Base-by-base conservation (phyloP, 2,113 vertebrate species). In the Datnioides undecimradiatus region DNA sequence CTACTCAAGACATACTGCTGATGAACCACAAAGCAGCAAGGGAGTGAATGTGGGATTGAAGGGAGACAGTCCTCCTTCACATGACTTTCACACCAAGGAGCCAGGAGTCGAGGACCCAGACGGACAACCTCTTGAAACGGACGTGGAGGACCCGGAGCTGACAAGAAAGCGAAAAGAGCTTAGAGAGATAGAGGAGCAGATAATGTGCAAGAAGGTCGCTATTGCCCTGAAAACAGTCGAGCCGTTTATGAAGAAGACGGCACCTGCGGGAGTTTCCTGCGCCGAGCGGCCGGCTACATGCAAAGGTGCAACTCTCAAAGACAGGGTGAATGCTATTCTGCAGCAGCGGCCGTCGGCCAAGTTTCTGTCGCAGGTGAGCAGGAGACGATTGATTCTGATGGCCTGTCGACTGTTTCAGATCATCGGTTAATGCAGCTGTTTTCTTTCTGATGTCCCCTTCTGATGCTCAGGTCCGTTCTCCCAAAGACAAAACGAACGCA, bases 241-340 rank as follows among this genome's bases (percentile, higher is more conserved):
- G 17, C 36, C 17, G 1, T 5, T 27, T 38, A 23, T 33, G 23
- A 62, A 65, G 19, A 48, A 27, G 2, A 19, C n/a, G 0, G 1
- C n/a, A 1, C 23, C 11, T 3, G 13, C 41, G 0, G 64, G 34
- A 3, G 5, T 25, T 67, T 58, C 67, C 0, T 2, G 0, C 54
- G 23, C 45, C 2, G 36, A 69, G 1, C 43, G 43, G 2, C 6
- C 62, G 4, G 19, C 14, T 13, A 0, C 10, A 41, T 14, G 25
- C 8, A 10, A 25, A 2, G 43, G 7, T 21, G 27, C 43, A 64
- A 43, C 72, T 27, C 90, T 94, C 1, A 73, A 40, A 79, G 81
- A 89, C 8, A 84, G 88, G 38, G 92, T 94, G 40, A 77, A 55
- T 14, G 10, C 0, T 1, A 89, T 94, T 73, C 57, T 94, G 43